Percentiles rank a stretch among this genome's conserved stretches.
These are phyloP conservation scores for Helogale parvula DNA, from an alignment of 2,113 vertebrate species.

Conservation along the genomic window DNA sequence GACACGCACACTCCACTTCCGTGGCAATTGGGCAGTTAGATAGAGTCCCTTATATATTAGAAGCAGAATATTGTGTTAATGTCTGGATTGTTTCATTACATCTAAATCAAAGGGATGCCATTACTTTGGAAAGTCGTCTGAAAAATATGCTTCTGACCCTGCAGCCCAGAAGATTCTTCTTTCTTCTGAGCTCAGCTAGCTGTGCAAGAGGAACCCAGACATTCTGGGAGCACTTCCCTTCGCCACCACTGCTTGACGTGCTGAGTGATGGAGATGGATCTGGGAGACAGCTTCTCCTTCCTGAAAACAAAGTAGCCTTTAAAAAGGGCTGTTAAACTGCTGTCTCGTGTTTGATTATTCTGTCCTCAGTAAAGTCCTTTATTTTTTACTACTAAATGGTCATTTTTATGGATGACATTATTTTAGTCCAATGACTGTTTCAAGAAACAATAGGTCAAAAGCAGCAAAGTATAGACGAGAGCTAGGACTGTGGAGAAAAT, in stretches of 20 bases:
- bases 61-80: background rate
- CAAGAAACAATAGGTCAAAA: conserved; percentile 66
- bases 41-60: background rate
- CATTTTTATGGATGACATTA: conserved; percentile 75
- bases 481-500: background rate
- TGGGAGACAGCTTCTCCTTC: conserved; percentile 22
- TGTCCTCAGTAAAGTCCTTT: conserved; percentile 72
- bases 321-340: conserved; percentile 66
- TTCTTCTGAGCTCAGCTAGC: background rate
- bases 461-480: background rate
- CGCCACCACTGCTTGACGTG: background rate
- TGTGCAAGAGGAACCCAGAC: background rate
- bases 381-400: conserved; percentile 78
- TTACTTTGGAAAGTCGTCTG: background rate
- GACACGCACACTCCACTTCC: background rate
- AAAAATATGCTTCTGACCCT: background rate
- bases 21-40: background rate
- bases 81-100: background rate
- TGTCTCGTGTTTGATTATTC: conserved; percentile 72
- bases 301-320: conserved; percentile 66
- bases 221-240: background rate
- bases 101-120: background rate
- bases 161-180: background rate
- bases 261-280: background rate
- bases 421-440: conserved; percentile 58